These are phyloP conservation scores for Mellilla xanthometata DNA, from an alignment of 2,888 invertebrate species.

Conservation along the genomic window DNA sequence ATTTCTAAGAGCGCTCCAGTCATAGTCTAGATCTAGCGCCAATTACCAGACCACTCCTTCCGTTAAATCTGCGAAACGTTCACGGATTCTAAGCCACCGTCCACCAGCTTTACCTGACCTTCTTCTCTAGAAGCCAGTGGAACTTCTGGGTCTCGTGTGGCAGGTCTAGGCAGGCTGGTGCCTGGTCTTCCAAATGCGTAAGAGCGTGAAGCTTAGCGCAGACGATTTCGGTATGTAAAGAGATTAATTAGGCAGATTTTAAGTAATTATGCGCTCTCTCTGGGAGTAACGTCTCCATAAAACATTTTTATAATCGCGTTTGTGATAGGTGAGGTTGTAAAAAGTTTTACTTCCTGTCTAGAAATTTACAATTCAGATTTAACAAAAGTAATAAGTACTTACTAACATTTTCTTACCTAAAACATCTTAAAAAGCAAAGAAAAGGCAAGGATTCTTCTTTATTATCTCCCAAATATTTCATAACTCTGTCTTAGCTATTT, in stretches of 20 bases:
- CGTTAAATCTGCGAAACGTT: conserved; percentile 41
- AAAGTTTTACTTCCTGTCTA: too few species aligned
- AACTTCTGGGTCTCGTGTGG: conserved; percentile 8
- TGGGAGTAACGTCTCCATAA: conserved; percentile 35
- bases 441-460: too few species aligned
- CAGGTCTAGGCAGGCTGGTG: conserved; percentile 28
- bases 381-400: too few species aligned
- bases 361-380: too few species aligned
- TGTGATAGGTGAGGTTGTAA: too few species aligned
- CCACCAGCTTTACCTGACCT: conserved; percentile 31
- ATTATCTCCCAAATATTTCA: too few species aligned
- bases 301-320: conserved; percentile 18
- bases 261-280: conserved; percentile 50
- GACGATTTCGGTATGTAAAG: conserved; percentile 46
- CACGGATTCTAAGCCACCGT: conserved; percentile 39
- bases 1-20: conserved; percentile 14
- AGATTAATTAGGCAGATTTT: conserved; percentile 49
- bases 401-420: too few species aligned
- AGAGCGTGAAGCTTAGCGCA: conserved; percentile 54
- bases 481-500: too few species aligned
- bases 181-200: conserved; percentile 37
- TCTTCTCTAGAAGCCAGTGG: conserved; percentile 5
- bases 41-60: conserved; percentile 38
- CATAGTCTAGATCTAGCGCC: conserved; percentile 33
- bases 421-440: too few species aligned